Percentiles rank a stretch among this genome's conserved stretches.
Evolutionary conservation across 2,797 vertebrate genomes (phyloP).

Genomic region (Chaenodraco wilsoni): DNA sequence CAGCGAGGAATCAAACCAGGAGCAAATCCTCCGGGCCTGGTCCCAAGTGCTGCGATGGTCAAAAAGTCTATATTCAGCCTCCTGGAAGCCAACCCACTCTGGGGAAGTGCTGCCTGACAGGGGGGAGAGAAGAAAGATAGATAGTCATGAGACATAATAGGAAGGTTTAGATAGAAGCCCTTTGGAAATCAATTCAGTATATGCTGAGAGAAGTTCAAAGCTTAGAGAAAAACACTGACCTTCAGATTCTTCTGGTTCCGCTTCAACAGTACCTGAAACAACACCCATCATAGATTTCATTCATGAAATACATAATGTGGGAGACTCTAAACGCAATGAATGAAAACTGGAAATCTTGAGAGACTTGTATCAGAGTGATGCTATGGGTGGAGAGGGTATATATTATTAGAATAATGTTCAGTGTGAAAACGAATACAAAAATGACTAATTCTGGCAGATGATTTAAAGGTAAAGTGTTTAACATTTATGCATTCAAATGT

Average conservation of each 20-base stretch:
- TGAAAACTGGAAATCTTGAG: background rate
- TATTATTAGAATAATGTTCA: background rate
- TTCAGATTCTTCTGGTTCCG: slow-evolving; percentile 86
- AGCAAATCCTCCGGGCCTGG: slow-evolving; percentile 95
- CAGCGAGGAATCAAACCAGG: slow-evolving; percentile 90
- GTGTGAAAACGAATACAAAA: background rate
- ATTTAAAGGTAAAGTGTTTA: background rate
- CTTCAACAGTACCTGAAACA: slow-evolving; percentile 83
- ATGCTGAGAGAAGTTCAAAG: slow-evolving; percentile 21
- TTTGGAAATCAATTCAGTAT: background rate
- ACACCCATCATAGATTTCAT: slow-evolving; percentile 2
- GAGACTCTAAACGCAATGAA: background rate
- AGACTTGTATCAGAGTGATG: background rate
- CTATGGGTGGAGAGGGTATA: background rate
- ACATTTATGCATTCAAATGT: no score
- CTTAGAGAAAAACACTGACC: slow-evolving; percentile 78
- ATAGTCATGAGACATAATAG: slow-evolving; percentile 9
- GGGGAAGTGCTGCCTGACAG: slow-evolving; percentile 80
- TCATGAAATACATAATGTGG: slow-evolving; percentile 4
- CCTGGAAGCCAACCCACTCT: slow-evolving; percentile 92
- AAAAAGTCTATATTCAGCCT: slow-evolving; percentile 94
- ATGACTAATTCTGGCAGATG: background rate
- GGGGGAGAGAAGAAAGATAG: background rate
- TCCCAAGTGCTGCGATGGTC: slow-evolving; percentile 93
- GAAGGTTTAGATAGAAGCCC: slow-evolving; percentile 19